Conservation (phyloP, 2,888 invertebrate genomes). For the Pomacea canaliculata region DNA sequence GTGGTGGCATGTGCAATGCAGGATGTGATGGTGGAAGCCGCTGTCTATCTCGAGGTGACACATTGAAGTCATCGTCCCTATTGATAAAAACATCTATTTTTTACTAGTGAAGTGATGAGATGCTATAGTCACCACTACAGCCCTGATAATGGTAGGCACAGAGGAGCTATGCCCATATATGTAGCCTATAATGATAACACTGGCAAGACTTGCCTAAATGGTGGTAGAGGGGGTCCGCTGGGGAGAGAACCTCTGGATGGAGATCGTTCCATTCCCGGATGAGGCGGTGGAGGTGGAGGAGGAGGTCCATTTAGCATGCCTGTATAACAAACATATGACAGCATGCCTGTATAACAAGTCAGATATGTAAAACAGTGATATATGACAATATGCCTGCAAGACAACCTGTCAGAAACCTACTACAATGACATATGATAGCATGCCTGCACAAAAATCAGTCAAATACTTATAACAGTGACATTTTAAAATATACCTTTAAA, state of each 20-base stretch:
- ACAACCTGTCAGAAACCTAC: too few relatives aligned
- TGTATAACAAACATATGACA: constrained; percentile 26
- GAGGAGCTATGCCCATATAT: too few relatives aligned
- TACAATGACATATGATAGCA: too few relatives aligned
- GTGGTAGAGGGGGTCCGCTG: constrained; percentile 4
- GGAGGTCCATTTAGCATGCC: constrained; percentile 59
- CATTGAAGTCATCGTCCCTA: constrained; percentile 39
- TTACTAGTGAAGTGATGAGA: too few relatives aligned
- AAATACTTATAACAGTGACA: too few relatives aligned
- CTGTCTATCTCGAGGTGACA: constrained; percentile 33
- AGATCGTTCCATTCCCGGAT: constrained; percentile 47
- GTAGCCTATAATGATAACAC: too few relatives aligned
- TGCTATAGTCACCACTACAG: too few relatives aligned
- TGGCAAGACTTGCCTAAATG: constrained; percentile 11
- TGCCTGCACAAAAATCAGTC: too few relatives aligned
- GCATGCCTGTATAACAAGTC: background rate
- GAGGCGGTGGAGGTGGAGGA: constrained; percentile 44
- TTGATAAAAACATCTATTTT: background rate
- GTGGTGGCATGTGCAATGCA: constrained; percentile 29
- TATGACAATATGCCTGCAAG: too few relatives aligned
- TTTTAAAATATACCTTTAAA: too few relatives aligned
- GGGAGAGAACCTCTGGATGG: constrained; percentile 50
- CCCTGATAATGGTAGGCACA: too few relatives aligned
- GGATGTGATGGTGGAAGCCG: constrained; percentile 25
- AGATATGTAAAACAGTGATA: too few relatives aligned